Evolutionary conservation across 2,113 vertebrate genomes (phyloP).

Genomic region (Heloderma charlesbogerti): DNA sequence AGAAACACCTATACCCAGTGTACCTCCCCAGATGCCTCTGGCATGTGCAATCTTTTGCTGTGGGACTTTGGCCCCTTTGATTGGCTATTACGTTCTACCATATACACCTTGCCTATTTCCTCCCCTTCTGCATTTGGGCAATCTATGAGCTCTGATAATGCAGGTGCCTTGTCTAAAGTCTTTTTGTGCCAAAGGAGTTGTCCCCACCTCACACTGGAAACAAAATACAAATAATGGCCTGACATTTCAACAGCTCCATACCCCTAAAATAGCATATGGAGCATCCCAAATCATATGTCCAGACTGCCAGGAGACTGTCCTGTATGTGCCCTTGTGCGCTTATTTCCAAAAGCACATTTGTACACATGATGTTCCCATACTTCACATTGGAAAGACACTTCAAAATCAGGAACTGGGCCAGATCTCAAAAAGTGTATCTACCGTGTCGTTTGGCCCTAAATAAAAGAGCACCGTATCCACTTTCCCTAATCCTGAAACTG

Average conservation of each 20-base stretch:
- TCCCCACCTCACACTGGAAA: neutral
- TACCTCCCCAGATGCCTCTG: no score
- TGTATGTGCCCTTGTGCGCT: neutral
- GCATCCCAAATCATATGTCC: neutral
- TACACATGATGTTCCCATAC: neutral
- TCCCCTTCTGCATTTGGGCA: no score
- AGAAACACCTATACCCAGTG: no score
- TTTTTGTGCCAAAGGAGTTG: neutral
- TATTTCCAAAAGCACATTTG: neutral
- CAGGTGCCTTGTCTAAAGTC: neutral
- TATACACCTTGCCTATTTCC: no score
- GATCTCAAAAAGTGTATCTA: neutral
- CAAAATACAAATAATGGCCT: neutral
- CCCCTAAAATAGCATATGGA: neutral
- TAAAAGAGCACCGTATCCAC: neutral
- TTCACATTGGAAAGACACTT: neutral
- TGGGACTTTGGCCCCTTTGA: no score
- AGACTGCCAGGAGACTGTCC: neutral
- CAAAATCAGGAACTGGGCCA: neutral
- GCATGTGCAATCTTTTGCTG: no score
- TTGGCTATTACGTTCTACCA: no score
- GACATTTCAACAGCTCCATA: neutral
- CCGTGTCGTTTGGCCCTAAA: neutral
- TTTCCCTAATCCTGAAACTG: neutral
- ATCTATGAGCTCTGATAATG: neutral